These are phyloP conservation scores for Aphidius ervi DNA, from an alignment of 1,140 invertebrate genomes.

Conservation along the genomic window DNA sequence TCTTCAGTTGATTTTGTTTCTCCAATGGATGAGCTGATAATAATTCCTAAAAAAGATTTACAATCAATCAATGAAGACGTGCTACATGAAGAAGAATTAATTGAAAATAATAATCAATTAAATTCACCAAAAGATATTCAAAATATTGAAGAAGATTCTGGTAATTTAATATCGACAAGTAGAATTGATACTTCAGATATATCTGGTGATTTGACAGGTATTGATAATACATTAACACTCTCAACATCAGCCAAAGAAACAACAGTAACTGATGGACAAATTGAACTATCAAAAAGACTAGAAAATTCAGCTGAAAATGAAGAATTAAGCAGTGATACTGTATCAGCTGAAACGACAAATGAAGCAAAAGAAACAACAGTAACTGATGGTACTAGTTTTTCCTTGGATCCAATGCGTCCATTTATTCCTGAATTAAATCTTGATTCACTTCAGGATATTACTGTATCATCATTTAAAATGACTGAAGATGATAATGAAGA, in stretches of 20 bases:
- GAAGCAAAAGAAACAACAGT: conserved; percentile 32
- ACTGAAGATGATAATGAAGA: conserved; percentile 30
- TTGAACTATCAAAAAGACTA: conserved; percentile 16
- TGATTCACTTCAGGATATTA: conserved; percentile 43
- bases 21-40: conserved; percentile 1
- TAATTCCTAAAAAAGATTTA: conserved; percentile 9
- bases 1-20: background rate
- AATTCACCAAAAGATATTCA: conserved; percentile 14
- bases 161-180: background rate
- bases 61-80: conserved; percentile 18
- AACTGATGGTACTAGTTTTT: conserved; percentile 30
- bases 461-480: conserved; percentile 39
- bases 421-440: conserved; percentile 45
- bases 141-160: conserved; percentile 22
- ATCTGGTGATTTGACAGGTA: conserved; percentile 12
- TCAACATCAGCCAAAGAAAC: conserved; percentile 28
- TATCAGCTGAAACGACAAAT: conserved; percentile 26
- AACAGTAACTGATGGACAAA: conserved; percentile 20
- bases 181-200: background rate
- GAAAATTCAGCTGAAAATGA: conserved; percentile 7
- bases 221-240: conserved; percentile 25
- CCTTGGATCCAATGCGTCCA: conserved; percentile 31
- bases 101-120: background rate
- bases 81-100: conserved; percentile 4
- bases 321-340: background rate